Evolutionary conservation across 2,113 vertebrate species (phyloP).

Genomic region (Hystrix brachyura): DNA sequence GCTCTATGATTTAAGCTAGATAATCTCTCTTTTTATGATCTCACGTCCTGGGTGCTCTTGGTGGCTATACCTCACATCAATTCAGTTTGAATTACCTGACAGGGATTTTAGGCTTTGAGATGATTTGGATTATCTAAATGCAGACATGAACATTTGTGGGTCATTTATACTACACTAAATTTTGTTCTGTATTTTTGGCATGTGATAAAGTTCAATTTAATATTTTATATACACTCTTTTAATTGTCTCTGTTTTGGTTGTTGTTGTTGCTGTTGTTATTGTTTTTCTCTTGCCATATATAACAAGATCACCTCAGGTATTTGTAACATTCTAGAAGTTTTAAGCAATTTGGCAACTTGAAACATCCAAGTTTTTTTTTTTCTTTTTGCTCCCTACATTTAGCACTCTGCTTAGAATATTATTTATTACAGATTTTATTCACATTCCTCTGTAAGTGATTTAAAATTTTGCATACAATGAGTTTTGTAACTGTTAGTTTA

Average conservation of each 20-base stretch:
- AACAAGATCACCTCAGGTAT: not conserved
- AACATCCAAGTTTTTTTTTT: not conserved
- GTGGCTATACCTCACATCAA: conserved; percentile 45
- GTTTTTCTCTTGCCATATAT: not conserved
- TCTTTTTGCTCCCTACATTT: not conserved
- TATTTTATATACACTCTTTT: conserved; percentile 19
- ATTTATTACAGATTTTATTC: not conserved
- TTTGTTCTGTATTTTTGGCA: conserved; percentile 52
- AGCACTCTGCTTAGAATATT: not conserved
- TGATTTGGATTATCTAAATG: conserved; percentile 62
- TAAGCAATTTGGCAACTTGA: not conserved
- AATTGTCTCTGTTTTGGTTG: not conserved
- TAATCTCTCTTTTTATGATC: not conserved
- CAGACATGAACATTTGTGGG: conserved; percentile 22
- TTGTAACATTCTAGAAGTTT: not conserved
- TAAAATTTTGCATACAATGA: not conserved
- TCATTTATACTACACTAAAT: conserved; percentile 64
- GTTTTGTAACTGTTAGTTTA: not conserved
- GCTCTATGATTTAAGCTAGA: conserved; percentile 19
- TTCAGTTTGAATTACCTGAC: conserved; percentile 43
- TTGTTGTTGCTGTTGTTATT: too few species aligned
- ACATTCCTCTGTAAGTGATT: not conserved
- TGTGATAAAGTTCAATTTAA: conserved; percentile 35
- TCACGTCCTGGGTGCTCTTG: not conserved
- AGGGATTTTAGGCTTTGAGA: not conserved